phyloP scores from a whole-genome alignment of 2,888 invertebrate genomes.

The Agapostemon virescens region DNA sequence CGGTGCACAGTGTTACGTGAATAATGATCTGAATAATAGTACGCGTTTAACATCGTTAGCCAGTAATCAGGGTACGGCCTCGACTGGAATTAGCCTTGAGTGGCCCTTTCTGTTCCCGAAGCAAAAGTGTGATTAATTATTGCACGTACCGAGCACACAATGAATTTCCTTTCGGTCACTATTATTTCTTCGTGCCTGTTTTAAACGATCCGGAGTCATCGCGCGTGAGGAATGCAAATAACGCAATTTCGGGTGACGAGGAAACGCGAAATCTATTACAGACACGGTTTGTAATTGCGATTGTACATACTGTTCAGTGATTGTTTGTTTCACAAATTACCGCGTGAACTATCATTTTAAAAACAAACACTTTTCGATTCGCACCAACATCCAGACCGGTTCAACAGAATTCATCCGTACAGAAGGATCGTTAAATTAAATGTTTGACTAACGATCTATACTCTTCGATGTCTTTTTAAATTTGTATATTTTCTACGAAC shows the following conservation, averaged over 20 bases:
- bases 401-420: slow-evolving; percentile 1
- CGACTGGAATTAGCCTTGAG: slow-evolving; percentile 69
- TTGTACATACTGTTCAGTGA: too few species aligned
- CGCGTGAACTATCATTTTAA: slow-evolving; percentile 13
- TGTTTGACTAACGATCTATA: slow-evolving; percentile 19
- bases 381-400: slow-evolving; percentile 15
- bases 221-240: not conserved
- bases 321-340: slow-evolving; percentile 8
- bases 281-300: too few species aligned
- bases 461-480: not conserved
- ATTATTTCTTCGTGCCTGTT: slow-evolving; percentile 24
- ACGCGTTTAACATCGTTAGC: slow-evolving; percentile 69
- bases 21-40: slow-evolving; percentile 70
- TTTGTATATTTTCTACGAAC: not conserved
- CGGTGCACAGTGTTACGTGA: slow-evolving; percentile 60
- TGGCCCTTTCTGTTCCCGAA: slow-evolving; percentile 49
- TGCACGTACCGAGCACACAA: slow-evolving; percentile 51
- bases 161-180: slow-evolving; percentile 44
- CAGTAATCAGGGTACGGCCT: slow-evolving; percentile 65
- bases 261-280: not conserved
- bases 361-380: too few species aligned
- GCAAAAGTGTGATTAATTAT: slow-evolving; percentile 72
- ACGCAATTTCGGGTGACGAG: not conserved
- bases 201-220: not conserved
- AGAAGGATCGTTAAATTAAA: not conserved